phyloP scores from a whole-genome alignment of 2,888 invertebrate genomes.

The Caenorhabditis sp. region DNA sequence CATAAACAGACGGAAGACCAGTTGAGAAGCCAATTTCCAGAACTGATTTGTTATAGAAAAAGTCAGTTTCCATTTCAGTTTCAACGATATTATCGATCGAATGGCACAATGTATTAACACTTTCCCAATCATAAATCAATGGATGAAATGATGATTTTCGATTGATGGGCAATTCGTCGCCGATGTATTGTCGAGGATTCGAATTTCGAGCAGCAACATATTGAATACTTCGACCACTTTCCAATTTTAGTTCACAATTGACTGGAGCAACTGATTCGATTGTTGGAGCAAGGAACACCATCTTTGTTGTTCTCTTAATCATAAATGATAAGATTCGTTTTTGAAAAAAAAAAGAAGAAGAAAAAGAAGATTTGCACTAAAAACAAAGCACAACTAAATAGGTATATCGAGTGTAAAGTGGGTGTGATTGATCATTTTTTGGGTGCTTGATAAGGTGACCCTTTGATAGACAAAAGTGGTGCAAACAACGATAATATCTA shows the following conservation, averaged over 20 bases:
- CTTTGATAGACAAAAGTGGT: background rate
- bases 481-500: background rate
- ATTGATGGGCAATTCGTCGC: slow-evolving; percentile 26
- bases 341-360: background rate
- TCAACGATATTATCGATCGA: slow-evolving; percentile 60
- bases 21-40: slow-evolving; percentile 67
- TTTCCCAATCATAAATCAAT: slow-evolving; percentile 61
- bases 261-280: slow-evolving; percentile 32
- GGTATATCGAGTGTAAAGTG: background rate
- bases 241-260: slow-evolving; percentile 53
- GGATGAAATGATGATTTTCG: slow-evolving; percentile 29
- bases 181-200: slow-evolving; percentile 26
- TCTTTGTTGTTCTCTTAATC: no score
- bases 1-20: slow-evolving; percentile 64
- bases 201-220: slow-evolving; percentile 31
- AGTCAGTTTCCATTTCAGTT: slow-evolving; percentile 60
- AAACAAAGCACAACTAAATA: background rate
- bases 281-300: slow-evolving; percentile 46
- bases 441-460: background rate
- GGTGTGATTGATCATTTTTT: background rate
- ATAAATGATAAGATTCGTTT: no score
- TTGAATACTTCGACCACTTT: slow-evolving; percentile 56
- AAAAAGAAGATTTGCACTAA: background rate
- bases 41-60: slow-evolving; percentile 62
- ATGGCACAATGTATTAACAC: slow-evolving; percentile 62